A percentile compares a stretch with the other conserved stretches of the same genome.
Conservation (phyloP, 2,113 vertebrate genomes). For the Noturus placidus region DNA sequence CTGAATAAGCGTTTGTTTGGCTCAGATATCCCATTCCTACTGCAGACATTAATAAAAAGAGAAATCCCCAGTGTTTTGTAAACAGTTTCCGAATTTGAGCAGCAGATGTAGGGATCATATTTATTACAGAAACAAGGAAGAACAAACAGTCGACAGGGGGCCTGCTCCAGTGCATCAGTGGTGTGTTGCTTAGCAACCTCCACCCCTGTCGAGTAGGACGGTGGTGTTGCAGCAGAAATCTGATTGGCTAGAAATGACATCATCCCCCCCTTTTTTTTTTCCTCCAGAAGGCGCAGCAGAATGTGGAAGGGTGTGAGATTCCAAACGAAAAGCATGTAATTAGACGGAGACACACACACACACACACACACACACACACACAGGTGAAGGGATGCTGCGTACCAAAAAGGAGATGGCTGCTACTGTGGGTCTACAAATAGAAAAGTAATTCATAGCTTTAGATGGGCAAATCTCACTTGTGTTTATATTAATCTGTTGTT, state of each 20-base stretch:
- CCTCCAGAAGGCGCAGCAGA: conserved; percentile 65
- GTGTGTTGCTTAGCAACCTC: conserved; percentile 72
- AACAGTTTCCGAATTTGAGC: conserved; percentile 48
- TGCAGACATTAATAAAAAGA: not conserved
- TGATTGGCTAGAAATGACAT: conserved; percentile 79
- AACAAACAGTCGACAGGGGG: conserved; percentile 65
- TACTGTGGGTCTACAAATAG: conserved; percentile 55
- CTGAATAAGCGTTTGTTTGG: not conserved
- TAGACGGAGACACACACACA: conserved; percentile 40
- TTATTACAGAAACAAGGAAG: conserved; percentile 62
- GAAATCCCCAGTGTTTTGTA: not conserved
- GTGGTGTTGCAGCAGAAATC: conserved; percentile 71
- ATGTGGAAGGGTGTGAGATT: conserved; percentile 64
- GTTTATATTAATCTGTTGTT: conserved; percentile 25
- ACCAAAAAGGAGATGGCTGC: conserved; percentile 52
- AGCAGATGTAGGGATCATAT: conserved; percentile 58
- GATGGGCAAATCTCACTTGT: conserved; percentile 27
- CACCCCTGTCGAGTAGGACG: conserved; percentile 62
- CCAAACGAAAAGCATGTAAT: conserved; percentile 59
- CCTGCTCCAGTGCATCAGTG: conserved; percentile 65
- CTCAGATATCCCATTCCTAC: not conserved
- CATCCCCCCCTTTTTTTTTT: conserved; percentile 60
- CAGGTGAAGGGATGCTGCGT: conserved; percentile 48
- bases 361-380: conserved; percentile 40
- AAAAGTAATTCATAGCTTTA: conserved; percentile 34